Evolutionary conservation across 2,113 vertebrate species (phyloP).

Genomic region (Myocastor coypus): DNA sequence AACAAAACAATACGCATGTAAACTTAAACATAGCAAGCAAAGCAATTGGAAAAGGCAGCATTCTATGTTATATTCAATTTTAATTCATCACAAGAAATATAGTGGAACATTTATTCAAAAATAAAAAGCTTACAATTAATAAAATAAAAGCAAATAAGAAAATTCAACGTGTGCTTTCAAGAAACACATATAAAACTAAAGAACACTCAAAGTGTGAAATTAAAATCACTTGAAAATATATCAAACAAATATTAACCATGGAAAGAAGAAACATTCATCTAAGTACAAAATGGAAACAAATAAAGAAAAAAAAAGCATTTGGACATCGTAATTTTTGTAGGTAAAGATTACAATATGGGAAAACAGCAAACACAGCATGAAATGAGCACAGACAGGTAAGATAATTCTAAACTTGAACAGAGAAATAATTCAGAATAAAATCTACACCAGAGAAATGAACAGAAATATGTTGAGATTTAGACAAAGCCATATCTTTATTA

Average conservation of each 20-base stretch:
- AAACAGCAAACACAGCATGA: neutral
- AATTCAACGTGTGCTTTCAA: neutral
- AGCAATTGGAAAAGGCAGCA: neutral
- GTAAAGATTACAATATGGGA: neutral
- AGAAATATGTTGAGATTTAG: neutral
- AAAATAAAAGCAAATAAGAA: neutral
- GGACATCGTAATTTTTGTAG: neutral
- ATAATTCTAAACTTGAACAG: neutral
- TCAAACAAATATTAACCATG: neutral
- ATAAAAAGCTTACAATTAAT: neutral
- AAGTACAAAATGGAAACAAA: neutral
- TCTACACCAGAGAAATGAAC: neutral
- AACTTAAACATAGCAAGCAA: neutral
- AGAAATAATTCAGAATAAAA: neutral
- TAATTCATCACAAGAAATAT: neutral
- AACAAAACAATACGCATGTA: neutral
- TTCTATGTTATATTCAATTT: neutral
- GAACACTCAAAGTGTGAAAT: neutral
- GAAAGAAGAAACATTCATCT: neutral
- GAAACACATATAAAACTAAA: neutral
- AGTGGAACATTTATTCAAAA: neutral
- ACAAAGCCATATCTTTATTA: neutral
- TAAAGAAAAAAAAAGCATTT: neutral
- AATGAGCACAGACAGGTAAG: neutral
- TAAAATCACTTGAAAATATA: neutral